Percentiles rank a stretch among this genome's conserved stretches.
Evolutionary conservation across 2,888 invertebrate genomes (phyloP).

Genomic region (Seira sanloemensis): DNA sequence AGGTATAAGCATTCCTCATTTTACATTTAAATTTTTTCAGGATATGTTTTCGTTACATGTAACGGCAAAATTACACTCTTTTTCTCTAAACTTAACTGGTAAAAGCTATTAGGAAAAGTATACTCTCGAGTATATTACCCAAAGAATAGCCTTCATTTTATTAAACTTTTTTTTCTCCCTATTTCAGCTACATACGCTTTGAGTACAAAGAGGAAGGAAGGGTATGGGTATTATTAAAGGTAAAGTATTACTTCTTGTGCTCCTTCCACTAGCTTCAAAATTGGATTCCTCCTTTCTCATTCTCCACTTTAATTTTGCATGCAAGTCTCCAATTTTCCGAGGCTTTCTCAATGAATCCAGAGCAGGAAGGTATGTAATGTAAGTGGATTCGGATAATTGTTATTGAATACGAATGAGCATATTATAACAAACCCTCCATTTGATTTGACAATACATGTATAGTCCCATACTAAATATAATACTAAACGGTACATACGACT

Average conservation of each 20-base stretch:
- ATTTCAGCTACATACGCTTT: too few relatives aligned
- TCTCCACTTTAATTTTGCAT: background rate
- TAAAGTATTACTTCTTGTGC: too few relatives aligned
- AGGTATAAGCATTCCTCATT: background rate
- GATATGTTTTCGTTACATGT: background rate
- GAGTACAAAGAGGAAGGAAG: too few relatives aligned
- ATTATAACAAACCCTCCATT: too few relatives aligned
- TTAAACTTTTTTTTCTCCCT: too few relatives aligned
- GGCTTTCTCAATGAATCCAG: background rate
- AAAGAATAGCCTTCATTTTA: background rate
- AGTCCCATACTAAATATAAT: too few relatives aligned
- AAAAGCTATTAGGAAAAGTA: background rate
- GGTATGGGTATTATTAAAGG: too few relatives aligned
- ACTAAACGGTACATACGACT: background rate
- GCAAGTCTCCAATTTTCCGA: background rate
- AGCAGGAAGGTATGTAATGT: background rate
- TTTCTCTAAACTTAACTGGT: background rate
- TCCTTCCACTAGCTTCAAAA: too few relatives aligned
- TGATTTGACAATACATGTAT: too few relatives aligned
- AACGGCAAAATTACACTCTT: background rate
- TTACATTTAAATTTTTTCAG: background rate
- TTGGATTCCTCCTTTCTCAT: too few relatives aligned
- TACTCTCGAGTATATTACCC: background rate
- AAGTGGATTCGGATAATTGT: background rate
- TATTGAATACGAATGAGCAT: constrained; percentile 4